Percentiles rank a stretch among this genome's conserved stretches.
Evolutionary conservation across 2,888 invertebrate species (phyloP).

Genomic region (Nomada lathburiana): DNA sequence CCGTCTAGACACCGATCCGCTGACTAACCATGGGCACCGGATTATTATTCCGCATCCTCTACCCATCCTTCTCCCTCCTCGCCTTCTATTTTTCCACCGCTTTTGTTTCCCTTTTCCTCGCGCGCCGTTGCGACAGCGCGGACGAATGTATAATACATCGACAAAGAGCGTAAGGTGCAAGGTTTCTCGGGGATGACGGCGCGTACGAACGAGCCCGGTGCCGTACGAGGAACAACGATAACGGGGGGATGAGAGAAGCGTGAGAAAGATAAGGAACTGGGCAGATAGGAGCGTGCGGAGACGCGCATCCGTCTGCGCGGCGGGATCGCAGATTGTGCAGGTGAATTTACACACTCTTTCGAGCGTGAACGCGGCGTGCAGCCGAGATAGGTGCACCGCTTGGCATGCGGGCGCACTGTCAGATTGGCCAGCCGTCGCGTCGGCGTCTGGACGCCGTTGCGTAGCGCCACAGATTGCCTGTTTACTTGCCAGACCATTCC

Average conservation of each 20-base stretch:
- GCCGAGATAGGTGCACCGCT: slow-evolving; percentile 47
- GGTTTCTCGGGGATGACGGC: slow-evolving; percentile 20
- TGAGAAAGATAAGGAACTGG: slow-evolving; percentile 28
- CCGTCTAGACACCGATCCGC: slow-evolving; percentile 80
- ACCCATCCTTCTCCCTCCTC: slow-evolving; percentile 20
- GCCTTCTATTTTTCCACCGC: neutral
- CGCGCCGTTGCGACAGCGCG: neutral
- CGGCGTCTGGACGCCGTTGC: slow-evolving; percentile 15
- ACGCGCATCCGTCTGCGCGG: slow-evolving; percentile 13
- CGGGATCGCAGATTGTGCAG: slow-evolving; percentile 57
- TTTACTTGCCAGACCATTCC: slow-evolving; percentile 39
- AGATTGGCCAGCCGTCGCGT: slow-evolving; percentile 40
- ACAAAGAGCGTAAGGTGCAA: too few species aligned
- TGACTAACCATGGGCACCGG: slow-evolving; percentile 78
- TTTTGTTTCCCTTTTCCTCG: neutral
- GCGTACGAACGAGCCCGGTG: slow-evolving; percentile 13
- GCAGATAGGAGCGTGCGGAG: slow-evolving; percentile 3
- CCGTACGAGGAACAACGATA: slow-evolving; percentile 22
- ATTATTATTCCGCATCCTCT: slow-evolving; percentile 69
- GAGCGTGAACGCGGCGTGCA: slow-evolving; percentile 53
- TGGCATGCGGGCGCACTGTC: slow-evolving; percentile 55
- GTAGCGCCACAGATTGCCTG: slow-evolving; percentile 40
- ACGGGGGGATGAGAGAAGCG: slow-evolving; percentile 8
- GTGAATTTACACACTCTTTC: slow-evolving; percentile 60
- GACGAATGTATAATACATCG: too few species aligned